Conservation (phyloP, 2,797 vertebrate species). For the Myotis findleyi region DNA sequence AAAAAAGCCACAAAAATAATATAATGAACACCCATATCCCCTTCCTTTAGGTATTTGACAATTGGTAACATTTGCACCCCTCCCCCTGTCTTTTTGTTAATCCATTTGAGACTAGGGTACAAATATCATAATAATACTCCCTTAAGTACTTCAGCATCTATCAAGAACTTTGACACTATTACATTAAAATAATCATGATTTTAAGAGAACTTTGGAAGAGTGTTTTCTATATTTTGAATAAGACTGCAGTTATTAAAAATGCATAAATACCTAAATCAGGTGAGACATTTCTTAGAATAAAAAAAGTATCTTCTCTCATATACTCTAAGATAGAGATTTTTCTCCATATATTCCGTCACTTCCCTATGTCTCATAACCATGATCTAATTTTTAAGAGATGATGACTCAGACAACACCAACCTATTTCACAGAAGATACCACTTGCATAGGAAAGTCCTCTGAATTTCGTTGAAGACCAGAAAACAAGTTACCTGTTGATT, state of each 20-base stretch:
- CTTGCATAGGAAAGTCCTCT: neutral
- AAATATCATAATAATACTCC: neutral
- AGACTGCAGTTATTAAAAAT: neutral
- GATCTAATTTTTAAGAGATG: neutral
- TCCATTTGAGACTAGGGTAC: neutral
- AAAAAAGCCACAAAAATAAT: conserved; percentile 10
- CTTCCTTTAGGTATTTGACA: neutral
- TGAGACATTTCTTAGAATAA: conserved; percentile 17
- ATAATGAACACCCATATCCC: neutral
- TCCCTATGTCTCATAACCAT: neutral
- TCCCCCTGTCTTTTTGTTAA: neutral
- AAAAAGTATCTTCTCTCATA: neutral
- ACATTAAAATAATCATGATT: conserved; percentile 1
- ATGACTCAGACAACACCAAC: neutral
- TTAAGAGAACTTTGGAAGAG: conserved; percentile 2
- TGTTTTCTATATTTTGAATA: conserved; percentile 22
- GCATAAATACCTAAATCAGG: neutral
- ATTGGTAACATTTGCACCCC: neutral
- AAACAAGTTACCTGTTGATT: conserved; percentile 93
- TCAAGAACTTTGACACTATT: neutral
- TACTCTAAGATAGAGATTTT: conserved; percentile 2
- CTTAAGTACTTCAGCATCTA: neutral
- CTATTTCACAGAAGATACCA: neutral
- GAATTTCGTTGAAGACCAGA: neutral
- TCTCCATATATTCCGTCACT: neutral